Percentiles rank a stretch among this genome's conserved stretches.
Conservation (phyloP, 2,888 invertebrate species). For the Lithophane socia region DNA sequence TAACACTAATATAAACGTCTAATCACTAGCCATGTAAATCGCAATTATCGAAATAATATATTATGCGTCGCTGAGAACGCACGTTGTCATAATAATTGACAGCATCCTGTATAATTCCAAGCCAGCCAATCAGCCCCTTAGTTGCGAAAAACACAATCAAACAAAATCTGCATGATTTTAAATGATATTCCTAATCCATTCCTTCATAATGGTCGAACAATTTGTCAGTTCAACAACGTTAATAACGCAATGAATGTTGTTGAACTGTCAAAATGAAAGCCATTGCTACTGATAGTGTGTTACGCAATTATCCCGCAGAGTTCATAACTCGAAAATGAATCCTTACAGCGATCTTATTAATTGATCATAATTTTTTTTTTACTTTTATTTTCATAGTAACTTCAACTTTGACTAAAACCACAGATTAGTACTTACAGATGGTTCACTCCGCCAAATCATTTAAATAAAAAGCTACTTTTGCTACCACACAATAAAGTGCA, state of each 20-base stretch:
- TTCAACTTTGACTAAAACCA: not conserved
- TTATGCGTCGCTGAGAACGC: slow-evolving; percentile 63
- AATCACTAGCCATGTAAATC: slow-evolving; percentile 90
- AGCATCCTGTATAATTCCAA: not conserved
- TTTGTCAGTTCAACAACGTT: no score
- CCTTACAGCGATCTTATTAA: not conserved
- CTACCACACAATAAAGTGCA: no score
- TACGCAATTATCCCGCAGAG: not conserved
- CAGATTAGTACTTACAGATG: no score
- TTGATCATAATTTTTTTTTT: not conserved
- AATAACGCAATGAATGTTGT: no score
- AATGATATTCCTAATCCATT: no score
- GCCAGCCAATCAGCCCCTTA: not conserved
- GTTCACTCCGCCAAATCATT: no score
- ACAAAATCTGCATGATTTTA: no score
- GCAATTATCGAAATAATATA: slow-evolving; percentile 79
- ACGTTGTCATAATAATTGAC: slow-evolving; percentile 59
- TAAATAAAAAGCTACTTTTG: no score
- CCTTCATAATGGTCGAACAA: no score
- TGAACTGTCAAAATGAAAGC: no score
- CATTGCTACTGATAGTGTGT: no score
- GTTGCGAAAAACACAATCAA: no score
- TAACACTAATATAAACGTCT: slow-evolving; percentile 87
- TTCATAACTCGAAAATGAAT: not conserved
- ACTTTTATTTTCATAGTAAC: not conserved